Conservation (phyloP, 2,113 vertebrate genomes). For the Poecilia latipinna region DNA sequence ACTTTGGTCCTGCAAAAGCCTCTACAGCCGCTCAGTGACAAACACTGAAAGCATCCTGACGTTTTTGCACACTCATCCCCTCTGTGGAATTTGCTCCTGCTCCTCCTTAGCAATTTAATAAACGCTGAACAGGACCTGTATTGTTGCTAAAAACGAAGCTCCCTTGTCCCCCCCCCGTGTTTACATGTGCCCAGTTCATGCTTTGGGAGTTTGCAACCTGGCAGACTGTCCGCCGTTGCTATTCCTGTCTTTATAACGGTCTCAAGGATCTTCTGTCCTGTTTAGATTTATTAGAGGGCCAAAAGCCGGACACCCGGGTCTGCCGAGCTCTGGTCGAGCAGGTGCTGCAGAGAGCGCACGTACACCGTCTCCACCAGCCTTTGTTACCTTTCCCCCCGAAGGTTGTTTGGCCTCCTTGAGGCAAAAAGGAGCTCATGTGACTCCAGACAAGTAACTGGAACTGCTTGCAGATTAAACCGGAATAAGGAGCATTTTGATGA, state of each 20-base stretch:
- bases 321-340: conserved; percentile 26
- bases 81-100: conserved; percentile 41
- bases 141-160: conserved; percentile 12
- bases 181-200: not conserved
- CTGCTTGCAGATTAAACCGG: conserved; percentile 13
- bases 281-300: conserved; percentile 23
- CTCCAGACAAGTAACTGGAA: conserved; percentile 17
- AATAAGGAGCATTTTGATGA: not conserved
- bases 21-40: conserved; percentile 32
- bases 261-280: conserved; percentile 47
- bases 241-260: conserved; percentile 70
- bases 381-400: conserved; percentile 7
- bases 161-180: not conserved
- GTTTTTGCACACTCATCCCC: conserved; percentile 26
- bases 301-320: conserved; percentile 9
- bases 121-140: conserved; percentile 35
- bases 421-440: not conserved
- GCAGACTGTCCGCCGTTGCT: conserved; percentile 33
- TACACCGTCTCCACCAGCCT: conserved; percentile 28
- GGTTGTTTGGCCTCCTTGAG: not conserved
- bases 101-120: conserved; percentile 43
- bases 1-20: conserved; percentile 6
- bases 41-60: conserved; percentile 32
- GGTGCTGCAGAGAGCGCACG: conserved; percentile 6
- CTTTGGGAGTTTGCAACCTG: conserved; percentile 20